phyloP scores from a whole-genome alignment of 2,888 invertebrate species.

The Acrobasis repandana region DNA sequence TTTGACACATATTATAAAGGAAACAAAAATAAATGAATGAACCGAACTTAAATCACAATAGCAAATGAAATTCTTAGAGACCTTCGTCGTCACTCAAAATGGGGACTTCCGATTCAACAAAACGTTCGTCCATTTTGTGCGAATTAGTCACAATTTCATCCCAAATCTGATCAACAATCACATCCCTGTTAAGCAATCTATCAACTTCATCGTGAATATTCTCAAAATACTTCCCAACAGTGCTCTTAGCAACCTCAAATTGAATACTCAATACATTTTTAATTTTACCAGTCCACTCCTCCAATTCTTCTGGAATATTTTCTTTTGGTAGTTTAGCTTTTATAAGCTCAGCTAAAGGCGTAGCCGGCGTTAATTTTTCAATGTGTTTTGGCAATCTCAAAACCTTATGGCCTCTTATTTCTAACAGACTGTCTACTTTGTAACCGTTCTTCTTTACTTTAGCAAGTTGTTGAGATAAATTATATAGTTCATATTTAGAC shows the following conservation, averaged over 20 bases:
- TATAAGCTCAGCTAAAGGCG: not conserved
- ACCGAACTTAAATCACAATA: no score
- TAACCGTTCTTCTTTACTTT: conserved; percentile 30
- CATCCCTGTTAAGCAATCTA: not conserved
- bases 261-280: not conserved
- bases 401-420: conserved; percentile 34
- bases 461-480: conserved; percentile 43
- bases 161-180: conserved; percentile 18
- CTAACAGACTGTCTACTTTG: conserved; percentile 35
- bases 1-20: no score
- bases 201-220: conserved; percentile 7
- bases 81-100: conserved; percentile 1
- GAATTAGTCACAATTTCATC: conserved; percentile 17
- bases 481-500: conserved; percentile 35
- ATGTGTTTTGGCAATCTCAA: conserved; percentile 41
- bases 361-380: conserved; percentile 32
- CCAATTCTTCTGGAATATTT: not conserved
- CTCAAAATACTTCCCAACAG: not conserved
- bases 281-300: not conserved
- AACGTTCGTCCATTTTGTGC: not conserved
- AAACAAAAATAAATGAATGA: no score
- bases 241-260: conserved; percentile 1
- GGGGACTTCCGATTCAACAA: conserved; percentile 16
- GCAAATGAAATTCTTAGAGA: not conserved
- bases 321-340: not conserved